These are phyloP conservation scores for Morpho deidamia DNA, from an alignment of 2,888 invertebrate species.

Conservation along the genomic window DNA sequence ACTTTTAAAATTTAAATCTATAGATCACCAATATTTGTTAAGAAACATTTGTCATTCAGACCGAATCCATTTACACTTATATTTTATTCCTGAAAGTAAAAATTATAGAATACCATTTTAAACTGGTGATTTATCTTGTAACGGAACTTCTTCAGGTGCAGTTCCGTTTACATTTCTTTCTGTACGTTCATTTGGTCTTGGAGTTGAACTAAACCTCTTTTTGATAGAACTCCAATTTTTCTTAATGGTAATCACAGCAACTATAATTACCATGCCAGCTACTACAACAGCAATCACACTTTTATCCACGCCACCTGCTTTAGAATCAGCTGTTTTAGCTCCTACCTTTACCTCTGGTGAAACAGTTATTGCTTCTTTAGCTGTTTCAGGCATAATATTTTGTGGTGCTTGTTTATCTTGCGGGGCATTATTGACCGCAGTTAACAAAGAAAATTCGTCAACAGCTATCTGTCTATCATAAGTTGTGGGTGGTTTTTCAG, in stretches of 20 bases:
- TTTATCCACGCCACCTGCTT: slow-evolving; percentile 70
- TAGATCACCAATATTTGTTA: slow-evolving; percentile 1
- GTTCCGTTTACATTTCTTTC: slow-evolving; percentile 48
- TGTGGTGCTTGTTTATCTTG: slow-evolving; percentile 30
- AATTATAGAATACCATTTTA: slow-evolving; percentile 27
- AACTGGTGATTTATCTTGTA: slow-evolving; percentile 66
- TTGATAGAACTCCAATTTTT: slow-evolving; percentile 77
- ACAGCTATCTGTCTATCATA: slow-evolving; percentile 23
- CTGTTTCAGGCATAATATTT: slow-evolving; percentile 30
- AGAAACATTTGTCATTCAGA: slow-evolving; percentile 43
- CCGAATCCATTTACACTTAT: slow-evolving; percentile 47
- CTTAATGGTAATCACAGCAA: slow-evolving; percentile 73
- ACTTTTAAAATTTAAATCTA: background rate
- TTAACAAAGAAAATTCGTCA: slow-evolving; percentile 41
- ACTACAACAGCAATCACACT: slow-evolving; percentile 73
- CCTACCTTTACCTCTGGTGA: slow-evolving; percentile 47
- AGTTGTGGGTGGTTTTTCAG: slow-evolving; percentile 17
- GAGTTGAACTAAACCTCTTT: slow-evolving; percentile 56
- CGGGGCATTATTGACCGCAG: slow-evolving; percentile 41
- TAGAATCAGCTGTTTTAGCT: slow-evolving; percentile 46
- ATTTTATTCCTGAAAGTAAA: slow-evolving; percentile 33
- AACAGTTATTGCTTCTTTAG: slow-evolving; percentile 24
- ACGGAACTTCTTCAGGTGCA: slow-evolving; percentile 61
- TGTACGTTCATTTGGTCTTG: slow-evolving; percentile 50
- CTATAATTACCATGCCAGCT: slow-evolving; percentile 71